A percentile compares a stretch with the other conserved stretches of the same genome.
These are phyloP conservation scores for Podarcis raffonei DNA, from an alignment of 2,113 vertebrate genomes.

Conservation along the genomic window DNA sequence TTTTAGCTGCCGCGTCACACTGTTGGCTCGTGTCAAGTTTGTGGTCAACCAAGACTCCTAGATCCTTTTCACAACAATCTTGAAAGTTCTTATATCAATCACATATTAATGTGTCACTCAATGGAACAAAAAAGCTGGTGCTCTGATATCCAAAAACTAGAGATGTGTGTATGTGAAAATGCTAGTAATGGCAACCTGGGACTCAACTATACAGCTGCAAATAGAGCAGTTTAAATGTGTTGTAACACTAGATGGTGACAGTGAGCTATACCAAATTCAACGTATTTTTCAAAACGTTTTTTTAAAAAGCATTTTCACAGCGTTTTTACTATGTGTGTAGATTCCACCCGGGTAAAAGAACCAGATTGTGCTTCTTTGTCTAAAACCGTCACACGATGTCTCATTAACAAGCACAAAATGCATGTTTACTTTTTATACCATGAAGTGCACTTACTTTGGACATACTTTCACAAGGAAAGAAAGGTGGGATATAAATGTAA, in stretches of 20 bases:
- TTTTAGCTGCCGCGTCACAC: too few species aligned
- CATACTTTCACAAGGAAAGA: too few species aligned
- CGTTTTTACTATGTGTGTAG: not conserved
- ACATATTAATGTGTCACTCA: not conserved
- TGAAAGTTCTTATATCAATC: not conserved
- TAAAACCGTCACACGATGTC: not conserved
- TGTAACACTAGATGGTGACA: too few species aligned
- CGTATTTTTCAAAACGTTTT: not conserved
- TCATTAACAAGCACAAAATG: not conserved
- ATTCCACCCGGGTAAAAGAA: too few species aligned
- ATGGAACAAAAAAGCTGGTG: not conserved
- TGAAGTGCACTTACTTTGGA: not conserved
- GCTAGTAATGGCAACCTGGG: not conserved
- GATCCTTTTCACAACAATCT: not conserved
- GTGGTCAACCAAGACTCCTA: too few species aligned
- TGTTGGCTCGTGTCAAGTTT: too few species aligned
- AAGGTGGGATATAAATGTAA: too few species aligned
- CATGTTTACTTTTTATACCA: not conserved
- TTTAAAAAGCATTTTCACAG: not conserved
- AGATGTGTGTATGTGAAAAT: too few species aligned
- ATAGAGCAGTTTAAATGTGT: too few species aligned
- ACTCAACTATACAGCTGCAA: too few species aligned
- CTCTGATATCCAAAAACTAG: not conserved
- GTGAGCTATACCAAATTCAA: too few species aligned
- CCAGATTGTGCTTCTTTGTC: too few species aligned